Evolutionary conservation across 2,888 invertebrate species (phyloP), one percentile per base, ranked within the genome.

Genomic region (Sinohyriopsis cumingii): DNA sequence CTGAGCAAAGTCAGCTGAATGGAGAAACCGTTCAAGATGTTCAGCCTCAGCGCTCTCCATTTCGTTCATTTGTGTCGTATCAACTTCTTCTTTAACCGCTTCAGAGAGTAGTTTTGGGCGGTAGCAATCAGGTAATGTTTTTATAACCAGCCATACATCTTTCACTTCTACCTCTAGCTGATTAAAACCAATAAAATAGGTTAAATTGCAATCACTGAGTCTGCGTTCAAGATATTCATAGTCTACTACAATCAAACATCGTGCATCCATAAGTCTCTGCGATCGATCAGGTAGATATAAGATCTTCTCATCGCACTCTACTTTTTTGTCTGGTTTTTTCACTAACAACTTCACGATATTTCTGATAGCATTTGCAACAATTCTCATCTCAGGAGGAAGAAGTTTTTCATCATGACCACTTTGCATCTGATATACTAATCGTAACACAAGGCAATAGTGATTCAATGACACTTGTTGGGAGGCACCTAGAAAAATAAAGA

Each of bases 341-440:
- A 9, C 45, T 19, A 33, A 33, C 33, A 33, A 24, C 0, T 19
- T 22, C 9, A 68, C 24, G n/a, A 68, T 7, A 19, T 22, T 53
- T 9, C 24, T 18, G 45, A 68, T 12, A 1, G 68, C 68, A 19
- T 59, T 57, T 7, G 9, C 12, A 54, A 61, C 68, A 28, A 63
- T 24, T 12, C 7, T n/a, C 5, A 24, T 59, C 45, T 82, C 82
- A 65, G 79, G 75, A 24, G 79, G 77, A 54, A 71, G 55, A n/a
- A 83, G 61, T 25, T 60, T 60, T 2, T 69, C 64, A 15, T 22
- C 25, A 28, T 67, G 71, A 64, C 63, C 57, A 18, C 68, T 62
- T 5, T 64, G 22, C 25, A 79, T 69, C n/a, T 68, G 60, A 12
- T n/a, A 45, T 9, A 45, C 15, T 45, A 12, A 45, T 45, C 45